These are phyloP conservation scores for Rhyacophila brunnea DNA, from an alignment of 1,140 invertebrate genomes.

Conservation along the genomic window DNA sequence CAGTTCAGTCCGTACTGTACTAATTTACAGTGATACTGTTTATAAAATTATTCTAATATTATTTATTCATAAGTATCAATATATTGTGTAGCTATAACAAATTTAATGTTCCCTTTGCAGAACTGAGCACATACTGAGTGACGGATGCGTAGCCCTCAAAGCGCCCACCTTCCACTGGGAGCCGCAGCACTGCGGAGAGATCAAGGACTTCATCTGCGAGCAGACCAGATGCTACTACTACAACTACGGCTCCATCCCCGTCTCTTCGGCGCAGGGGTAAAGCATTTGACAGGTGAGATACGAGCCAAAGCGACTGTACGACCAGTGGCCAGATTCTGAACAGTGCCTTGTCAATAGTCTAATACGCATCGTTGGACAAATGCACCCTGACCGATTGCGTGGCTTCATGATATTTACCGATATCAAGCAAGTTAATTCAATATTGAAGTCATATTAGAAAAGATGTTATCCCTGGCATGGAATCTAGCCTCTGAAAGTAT, in stretches of 20 bases:
- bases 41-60: too few relatives aligned
- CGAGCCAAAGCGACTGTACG: slow-evolving; percentile 42
- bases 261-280: slow-evolving; percentile 87
- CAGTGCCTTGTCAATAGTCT: slow-evolving; percentile 17
- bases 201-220: slow-evolving; percentile 86
- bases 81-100: too few relatives aligned
- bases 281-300: slow-evolving; percentile 53
- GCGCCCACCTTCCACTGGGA: slow-evolving; percentile 76
- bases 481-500: slow-evolving; percentile 35
- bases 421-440: slow-evolving; percentile 33
- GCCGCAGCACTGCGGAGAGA: slow-evolving; percentile 75
- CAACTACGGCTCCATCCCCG: slow-evolving; percentile 86
- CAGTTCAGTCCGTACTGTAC: too few relatives aligned
- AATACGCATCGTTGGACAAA: slow-evolving; percentile 13
- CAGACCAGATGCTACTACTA: slow-evolving; percentile 87
- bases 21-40: too few relatives aligned
- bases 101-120: slow-evolving; percentile 46
- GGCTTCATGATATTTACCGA: slow-evolving; percentile 32
- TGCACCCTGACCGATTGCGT: slow-evolving; percentile 17
- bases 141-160: slow-evolving; percentile 73
- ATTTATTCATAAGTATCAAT: too few relatives aligned
- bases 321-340: slow-evolving; percentile 35
- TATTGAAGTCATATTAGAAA: slow-evolving; percentile 20
- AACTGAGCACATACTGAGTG: slow-evolving; percentile 57
- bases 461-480: slow-evolving; percentile 27